A percentile compares a stretch with the other conserved stretches of the same genome.
These are phyloP conservation scores for Erebia epiphron DNA, from an alignment of 2,888 invertebrate genomes.

Conservation along the genomic window DNA sequence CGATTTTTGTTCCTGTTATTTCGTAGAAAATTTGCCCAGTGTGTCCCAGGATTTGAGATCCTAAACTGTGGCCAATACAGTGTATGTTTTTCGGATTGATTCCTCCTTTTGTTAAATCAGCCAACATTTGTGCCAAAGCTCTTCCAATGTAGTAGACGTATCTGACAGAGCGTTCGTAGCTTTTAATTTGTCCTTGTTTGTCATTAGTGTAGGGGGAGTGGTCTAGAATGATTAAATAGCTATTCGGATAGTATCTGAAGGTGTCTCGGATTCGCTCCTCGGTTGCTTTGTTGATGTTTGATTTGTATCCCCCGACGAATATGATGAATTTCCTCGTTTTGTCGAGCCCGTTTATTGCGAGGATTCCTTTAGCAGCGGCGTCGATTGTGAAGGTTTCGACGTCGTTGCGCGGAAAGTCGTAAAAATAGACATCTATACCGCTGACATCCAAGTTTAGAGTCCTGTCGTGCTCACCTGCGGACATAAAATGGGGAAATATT, in stretches of 20 bases:
- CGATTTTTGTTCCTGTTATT: constrained; percentile 57
- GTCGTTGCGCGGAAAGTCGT: constrained; percentile 58
- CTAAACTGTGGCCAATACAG: constrained; percentile 72
- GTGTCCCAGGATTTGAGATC: constrained; percentile 68
- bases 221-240: constrained; percentile 72
- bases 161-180: constrained; percentile 69
- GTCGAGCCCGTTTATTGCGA: constrained; percentile 53
- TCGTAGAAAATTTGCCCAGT: constrained; percentile 60
- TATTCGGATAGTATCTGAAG: constrained; percentile 63
- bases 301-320: constrained; percentile 70
- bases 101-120: constrained; percentile 54
- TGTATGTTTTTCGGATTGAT: constrained; percentile 65
- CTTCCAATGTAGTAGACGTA: constrained; percentile 71
- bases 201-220: constrained; percentile 72
- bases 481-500: constrained; percentile 20
- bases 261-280: constrained; percentile 64
- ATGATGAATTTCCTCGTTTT: constrained; percentile 61
- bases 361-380: constrained; percentile 62
- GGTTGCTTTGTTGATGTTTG: constrained; percentile 64
- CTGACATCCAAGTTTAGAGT: constrained; percentile 61
- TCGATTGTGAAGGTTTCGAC: constrained; percentile 55
- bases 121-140: constrained; percentile 61
- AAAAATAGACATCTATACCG: constrained; percentile 64
- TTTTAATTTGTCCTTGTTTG: constrained; percentile 58
- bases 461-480: constrained; percentile 63